phyloP scores from a whole-genome alignment of 2,888 invertebrate species.

The Antitype chi region DNA sequence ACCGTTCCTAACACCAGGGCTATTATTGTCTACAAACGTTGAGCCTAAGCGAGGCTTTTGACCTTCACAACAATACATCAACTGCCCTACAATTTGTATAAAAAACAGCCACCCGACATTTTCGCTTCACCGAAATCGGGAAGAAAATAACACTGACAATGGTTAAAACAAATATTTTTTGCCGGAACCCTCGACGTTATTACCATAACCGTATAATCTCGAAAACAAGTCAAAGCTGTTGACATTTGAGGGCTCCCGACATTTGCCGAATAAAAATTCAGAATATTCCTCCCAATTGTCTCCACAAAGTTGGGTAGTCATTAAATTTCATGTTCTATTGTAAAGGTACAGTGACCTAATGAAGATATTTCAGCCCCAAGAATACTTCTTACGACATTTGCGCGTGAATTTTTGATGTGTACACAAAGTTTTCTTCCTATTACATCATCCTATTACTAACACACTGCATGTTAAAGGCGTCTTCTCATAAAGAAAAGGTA shows the following conservation, averaged over 20 bases:
- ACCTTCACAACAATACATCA: conserved; percentile 27
- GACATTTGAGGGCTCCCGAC: conserved; percentile 61
- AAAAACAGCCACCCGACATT: conserved; percentile 33
- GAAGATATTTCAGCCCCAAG: conserved; percentile 42
- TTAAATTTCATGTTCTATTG: conserved; percentile 69
- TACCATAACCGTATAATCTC: conserved; percentile 60
- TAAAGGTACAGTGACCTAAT: conserved; percentile 29
- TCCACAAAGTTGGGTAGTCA: conserved; percentile 59
- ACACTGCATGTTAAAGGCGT: no score
- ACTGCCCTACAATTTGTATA: conserved; percentile 32
- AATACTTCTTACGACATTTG: conserved; percentile 12
- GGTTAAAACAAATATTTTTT: conserved; percentile 59
- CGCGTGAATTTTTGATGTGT: conserved; percentile 31
- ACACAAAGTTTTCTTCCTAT: conserved; percentile 14
- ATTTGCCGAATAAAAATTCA: conserved; percentile 74
- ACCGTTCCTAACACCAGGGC: background rate
- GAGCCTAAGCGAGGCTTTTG: background rate
- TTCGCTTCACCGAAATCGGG: conserved; percentile 33
- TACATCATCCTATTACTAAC: no score
- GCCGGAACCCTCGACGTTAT: conserved; percentile 43
- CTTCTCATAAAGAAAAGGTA: background rate
- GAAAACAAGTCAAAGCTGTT: conserved; percentile 62
- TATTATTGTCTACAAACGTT: background rate
- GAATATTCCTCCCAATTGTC: conserved; percentile 65
- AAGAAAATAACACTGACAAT: conserved; percentile 54